A percentile compares a stretch with the other conserved stretches of the same genome.
These are phyloP conservation scores for Zaprionus inermis DNA, from an alignment of 1,140 invertebrate genomes.

Conservation along the genomic window DNA sequence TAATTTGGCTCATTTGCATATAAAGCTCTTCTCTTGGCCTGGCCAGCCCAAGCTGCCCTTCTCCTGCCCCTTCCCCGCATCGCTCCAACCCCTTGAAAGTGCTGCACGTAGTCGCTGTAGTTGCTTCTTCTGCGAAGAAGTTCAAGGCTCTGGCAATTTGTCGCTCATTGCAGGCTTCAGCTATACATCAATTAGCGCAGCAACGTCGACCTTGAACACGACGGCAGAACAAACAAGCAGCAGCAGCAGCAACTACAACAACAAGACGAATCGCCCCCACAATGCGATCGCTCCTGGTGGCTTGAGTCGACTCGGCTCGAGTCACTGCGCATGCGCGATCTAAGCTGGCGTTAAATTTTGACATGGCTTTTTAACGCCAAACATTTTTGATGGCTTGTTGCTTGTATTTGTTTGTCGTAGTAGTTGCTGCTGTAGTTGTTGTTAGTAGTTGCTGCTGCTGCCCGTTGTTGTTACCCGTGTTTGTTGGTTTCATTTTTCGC, in stretches of 20 bases:
- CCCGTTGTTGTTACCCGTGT: constrained; percentile 13
- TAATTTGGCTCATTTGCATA: constrained; percentile 68
- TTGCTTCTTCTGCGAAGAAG: constrained; percentile 44
- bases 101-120: constrained; percentile 18
- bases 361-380: constrained; percentile 78
- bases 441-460: constrained; percentile 13
- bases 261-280: constrained; percentile 42
- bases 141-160: constrained; percentile 74
- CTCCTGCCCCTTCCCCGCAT: constrained; percentile 13
- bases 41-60: constrained; percentile 46
- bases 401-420: constrained; percentile 4
- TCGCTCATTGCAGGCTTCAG: constrained; percentile 64
- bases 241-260: constrained; percentile 21
- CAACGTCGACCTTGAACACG: constrained; percentile 56
- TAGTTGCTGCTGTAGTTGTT: constrained; percentile 14
- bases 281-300: constrained; percentile 17
- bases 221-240: constrained; percentile 58
- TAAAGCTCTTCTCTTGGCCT: constrained; percentile 50
- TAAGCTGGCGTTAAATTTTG: constrained; percentile 76
- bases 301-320: constrained; percentile 1
- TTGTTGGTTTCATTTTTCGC: constrained; percentile 56
- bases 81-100: constrained; percentile 11
- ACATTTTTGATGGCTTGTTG: constrained; percentile 43
- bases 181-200: constrained; percentile 69
- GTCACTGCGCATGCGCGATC: constrained; percentile 27